Conservation (phyloP, 2,888 invertebrate species). For the Mamestra brassicae region DNA sequence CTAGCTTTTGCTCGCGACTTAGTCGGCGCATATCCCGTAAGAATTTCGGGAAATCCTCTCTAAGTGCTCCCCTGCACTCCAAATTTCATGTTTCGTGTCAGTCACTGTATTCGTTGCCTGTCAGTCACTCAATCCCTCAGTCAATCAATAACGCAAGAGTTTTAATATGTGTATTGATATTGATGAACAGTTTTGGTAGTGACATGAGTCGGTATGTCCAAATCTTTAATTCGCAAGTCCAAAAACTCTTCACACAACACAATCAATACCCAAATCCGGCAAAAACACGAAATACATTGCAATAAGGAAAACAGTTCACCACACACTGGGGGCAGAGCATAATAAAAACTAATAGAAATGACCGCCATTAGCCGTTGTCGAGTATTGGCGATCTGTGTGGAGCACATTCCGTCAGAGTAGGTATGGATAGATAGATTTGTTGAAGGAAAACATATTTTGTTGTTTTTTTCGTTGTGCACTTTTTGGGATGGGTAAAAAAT, state of each 20-base stretch:
- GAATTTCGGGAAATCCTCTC: too few species aligned
- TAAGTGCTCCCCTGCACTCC: too few species aligned
- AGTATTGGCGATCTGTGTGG: conserved; percentile 63
- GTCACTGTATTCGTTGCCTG: too few species aligned
- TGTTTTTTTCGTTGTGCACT: not conserved
- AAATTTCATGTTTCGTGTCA: too few species aligned
- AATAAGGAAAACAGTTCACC: conserved; percentile 54
- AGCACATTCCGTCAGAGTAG: conserved; percentile 15
- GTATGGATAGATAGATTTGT: not conserved
- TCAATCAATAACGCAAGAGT: too few species aligned
- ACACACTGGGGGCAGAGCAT: conserved; percentile 49
- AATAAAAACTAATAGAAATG: conserved; percentile 75
- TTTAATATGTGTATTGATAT: too few species aligned
- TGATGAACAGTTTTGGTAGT: too few species aligned
- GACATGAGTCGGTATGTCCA: too few species aligned
- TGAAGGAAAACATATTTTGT: not conserved
- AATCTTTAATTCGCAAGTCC: not conserved
- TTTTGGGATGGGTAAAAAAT: too few species aligned
- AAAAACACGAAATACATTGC: conserved; percentile 54
- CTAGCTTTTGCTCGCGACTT: too few species aligned
- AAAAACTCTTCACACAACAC: not conserved
- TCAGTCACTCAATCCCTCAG: too few species aligned
- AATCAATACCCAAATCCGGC: conserved; percentile 51
- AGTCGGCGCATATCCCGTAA: too few species aligned
- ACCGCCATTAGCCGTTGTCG: conserved; percentile 68